Base-by-base conservation (phyloP, 2,113 vertebrate species). In the Corythoichthys intestinalis region DNA sequence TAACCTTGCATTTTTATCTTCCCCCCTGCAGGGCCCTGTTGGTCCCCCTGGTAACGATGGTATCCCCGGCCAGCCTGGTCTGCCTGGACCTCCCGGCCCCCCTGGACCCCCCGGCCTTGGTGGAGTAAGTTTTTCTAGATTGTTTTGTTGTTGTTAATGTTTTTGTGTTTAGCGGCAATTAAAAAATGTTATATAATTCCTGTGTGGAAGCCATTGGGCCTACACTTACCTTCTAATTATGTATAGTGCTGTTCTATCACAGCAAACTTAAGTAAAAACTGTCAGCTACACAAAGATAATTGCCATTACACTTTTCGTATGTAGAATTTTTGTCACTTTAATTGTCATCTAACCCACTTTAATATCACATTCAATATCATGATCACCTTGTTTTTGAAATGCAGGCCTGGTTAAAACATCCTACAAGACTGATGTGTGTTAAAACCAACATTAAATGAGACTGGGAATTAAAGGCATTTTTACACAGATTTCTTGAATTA, bases 71-170 rank as follows among this genome's bases (percentile, higher is more conserved):
- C 88, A 93, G 76, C 93, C 94, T 66, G 96, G 96, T 6, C 77
- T 86, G 12, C 93, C 94, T 0, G 96, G 95, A 49, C 95, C 92
- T 74, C 93, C 95, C 10, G 96, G 96, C 46, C 94, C 93, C 2
- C 94, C 96, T 74, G 95, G 96, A 73, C 93, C 94, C 70, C 91
- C 94, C 66, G 96, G 96, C 89, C 94, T 98, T 47, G 95, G 94
- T 84, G 96, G 96, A 93, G 96, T 97, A 94, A 95, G 95, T 96
- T 41, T 63, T 74, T 14, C 3, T 54, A 6, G 1, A 15, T 2
- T 67, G 52, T 70, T 41, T 68, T 66, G n/a, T 13, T 1, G 20
- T 34, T 63, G 61, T 47, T 44, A 10, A 44, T n/a, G 0, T 0
- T 10, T 62, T 44, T 2, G 9, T 12, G 9, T 62, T 34, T 15